phyloP scores from a whole-genome alignment of 2,797 vertebrate species.

The Synanceia verrucosa region DNA sequence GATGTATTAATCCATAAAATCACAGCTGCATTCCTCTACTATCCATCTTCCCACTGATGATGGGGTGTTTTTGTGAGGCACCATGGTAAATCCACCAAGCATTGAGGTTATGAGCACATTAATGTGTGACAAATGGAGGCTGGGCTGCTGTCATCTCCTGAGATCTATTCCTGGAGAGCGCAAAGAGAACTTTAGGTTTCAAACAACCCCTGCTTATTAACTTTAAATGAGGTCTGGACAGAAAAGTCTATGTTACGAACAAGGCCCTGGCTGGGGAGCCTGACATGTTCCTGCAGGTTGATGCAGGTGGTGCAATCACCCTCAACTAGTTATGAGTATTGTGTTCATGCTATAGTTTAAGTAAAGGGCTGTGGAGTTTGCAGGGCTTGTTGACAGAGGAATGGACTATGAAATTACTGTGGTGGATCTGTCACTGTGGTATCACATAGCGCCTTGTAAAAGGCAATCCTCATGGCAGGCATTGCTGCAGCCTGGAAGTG shows the following conservation, averaged over 20 bases:
- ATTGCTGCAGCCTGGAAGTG: constrained; percentile 32
- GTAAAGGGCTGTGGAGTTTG: constrained; percentile 7
- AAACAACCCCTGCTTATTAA: constrained; percentile 1
- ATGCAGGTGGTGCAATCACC: neutral
- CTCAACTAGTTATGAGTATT: too few relatives aligned
- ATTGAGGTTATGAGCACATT: constrained; percentile 17
- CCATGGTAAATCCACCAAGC: constrained; percentile 33
- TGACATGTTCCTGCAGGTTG: neutral
- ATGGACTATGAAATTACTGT: constrained; percentile 40
- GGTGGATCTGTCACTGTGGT: constrained; percentile 44
- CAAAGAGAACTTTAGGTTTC: constrained; percentile 15
- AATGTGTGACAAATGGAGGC: constrained; percentile 32
- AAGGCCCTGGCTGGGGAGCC: neutral
- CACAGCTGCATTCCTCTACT: neutral
- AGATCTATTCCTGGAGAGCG: constrained; percentile 17
- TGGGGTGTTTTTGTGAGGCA: constrained; percentile 3
- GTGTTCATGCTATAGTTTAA: neutral
- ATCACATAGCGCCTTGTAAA: constrained; percentile 49
- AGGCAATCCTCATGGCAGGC: constrained; percentile 34
- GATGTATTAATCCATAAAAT: neutral
- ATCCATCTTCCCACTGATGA: constrained; percentile 15
- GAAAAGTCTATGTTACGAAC: neutral
- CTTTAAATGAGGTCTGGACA: neutral
- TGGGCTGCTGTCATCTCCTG: constrained; percentile 34
- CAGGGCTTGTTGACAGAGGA: constrained; percentile 16